phyloP scores from a whole-genome alignment of 37 sponge, comb jelly and placozoan genomes.

The Hexactinellida sp. region DNA sequence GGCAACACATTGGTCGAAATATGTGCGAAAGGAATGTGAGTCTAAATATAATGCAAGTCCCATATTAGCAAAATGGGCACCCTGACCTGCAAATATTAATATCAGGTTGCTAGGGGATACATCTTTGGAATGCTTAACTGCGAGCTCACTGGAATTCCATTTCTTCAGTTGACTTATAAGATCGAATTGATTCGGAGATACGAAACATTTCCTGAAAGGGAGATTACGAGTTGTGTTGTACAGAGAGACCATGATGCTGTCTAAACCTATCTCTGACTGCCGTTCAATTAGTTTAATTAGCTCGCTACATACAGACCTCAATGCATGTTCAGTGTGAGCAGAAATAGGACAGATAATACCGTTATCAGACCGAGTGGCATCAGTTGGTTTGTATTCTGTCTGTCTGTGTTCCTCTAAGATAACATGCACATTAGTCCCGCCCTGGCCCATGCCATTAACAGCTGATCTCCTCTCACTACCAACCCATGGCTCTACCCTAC shows the following conservation, averaged over 20 bases:
- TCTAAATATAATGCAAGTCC: constrained; percentile 10
- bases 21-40: neutral
- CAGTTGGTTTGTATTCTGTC: neutral
- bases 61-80: neutral
- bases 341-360: neutral
- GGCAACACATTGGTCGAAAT: neutral
- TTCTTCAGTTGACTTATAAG: neutral
- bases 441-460: constrained; percentile 3
- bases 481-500: neutral
- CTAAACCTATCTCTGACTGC: neutral
- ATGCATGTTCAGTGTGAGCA: neutral
- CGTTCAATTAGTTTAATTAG: neutral
- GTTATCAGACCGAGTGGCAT: neutral
- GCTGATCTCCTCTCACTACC: neutral
- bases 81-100: neutral
- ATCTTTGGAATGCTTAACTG: neutral
- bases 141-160: neutral
- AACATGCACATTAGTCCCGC: neutral
- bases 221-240: constrained; percentile 3
- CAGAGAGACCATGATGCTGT: neutral
- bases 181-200: neutral
- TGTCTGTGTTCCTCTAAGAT: constrained; percentile 6
- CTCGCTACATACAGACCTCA: neutral
- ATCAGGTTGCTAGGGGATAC: neutral
- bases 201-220: neutral